Base-by-base conservation (phyloP, 2,797 vertebrate genomes). In the Lateolabrax maculatus region DNA sequence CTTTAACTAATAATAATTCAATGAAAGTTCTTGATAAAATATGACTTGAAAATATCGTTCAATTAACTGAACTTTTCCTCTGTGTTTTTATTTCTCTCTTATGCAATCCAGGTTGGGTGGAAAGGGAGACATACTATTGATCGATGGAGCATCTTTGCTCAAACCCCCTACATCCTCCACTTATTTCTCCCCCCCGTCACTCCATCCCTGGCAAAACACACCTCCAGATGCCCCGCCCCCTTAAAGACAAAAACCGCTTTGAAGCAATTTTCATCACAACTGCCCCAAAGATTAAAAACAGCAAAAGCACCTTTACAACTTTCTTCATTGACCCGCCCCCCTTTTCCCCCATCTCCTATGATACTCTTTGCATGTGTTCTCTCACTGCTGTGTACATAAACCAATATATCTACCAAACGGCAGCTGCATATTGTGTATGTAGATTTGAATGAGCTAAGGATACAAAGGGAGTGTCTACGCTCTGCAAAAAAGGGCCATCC, bases 41-140 rank as follows among this genome's bases (percentile, higher is more conserved):
- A 23, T 48, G 34, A 57, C n/a, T 61, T 29, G 11, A 80, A 66
- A 53, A 36, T 10, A 43, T 15, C 19, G 23, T 63, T 60, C 21
- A 51, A 77, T 27, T 83, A 75, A 83, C 11, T 13, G 2, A 75
- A 31, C 72, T 80, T 39, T 73, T 65, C 25, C 23, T 46, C 13
- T 80, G 12, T 39, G 19, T 76, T 65, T 70, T 31, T 64, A 23
- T 68, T 34, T 71, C 37, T 80, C 81, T 90, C 36, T 39, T 75
- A 77, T 79, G 19, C 77, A 9, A 62, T 89, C 46, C 92, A 96
- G 95, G 95, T 89, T 96, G 95, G 95, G 95, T 96, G 94, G 95
- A 96, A 78, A 95, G 18, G 90, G 95, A 96, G 91, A 96, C 96
- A 37, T 96, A 96, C 87, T 96, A 96, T 95, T 96, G 95, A 96